A percentile compares a stretch with the other conserved stretches of the same genome.
These are phyloP conservation scores for Drosophila affinis DNA, from an alignment of 2,888 invertebrate species.

Conservation along the genomic window DNA sequence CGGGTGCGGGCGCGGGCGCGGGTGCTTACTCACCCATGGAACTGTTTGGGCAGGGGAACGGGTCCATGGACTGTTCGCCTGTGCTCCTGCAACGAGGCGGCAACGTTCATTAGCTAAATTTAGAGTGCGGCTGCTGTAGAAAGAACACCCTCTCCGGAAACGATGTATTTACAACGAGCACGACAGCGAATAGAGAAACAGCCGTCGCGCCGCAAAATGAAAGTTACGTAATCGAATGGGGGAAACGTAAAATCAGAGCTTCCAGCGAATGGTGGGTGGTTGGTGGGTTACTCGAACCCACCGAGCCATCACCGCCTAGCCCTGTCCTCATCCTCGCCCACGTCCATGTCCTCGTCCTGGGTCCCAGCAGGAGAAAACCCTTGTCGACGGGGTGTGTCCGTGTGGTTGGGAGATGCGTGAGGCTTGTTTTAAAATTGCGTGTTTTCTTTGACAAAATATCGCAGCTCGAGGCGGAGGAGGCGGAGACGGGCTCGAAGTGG, in stretches of 20 bases:
- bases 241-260: slow-evolving; percentile 66
- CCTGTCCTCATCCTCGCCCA: neutral
- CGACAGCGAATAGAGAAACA: slow-evolving; percentile 2
- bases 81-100: slow-evolving; percentile 29
- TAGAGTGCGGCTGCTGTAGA: slow-evolving; percentile 73
- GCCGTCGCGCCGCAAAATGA: slow-evolving; percentile 25
- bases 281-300: slow-evolving; percentile 27
- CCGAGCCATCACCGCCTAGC: slow-evolving; percentile 15
- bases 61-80: slow-evolving; percentile 20
- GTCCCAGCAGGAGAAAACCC: slow-evolving; percentile 15
- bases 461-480: slow-evolving; percentile 1
- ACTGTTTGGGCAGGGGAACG: slow-evolving; percentile 11
- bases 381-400: slow-evolving; percentile 35
- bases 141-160: slow-evolving; percentile 55
- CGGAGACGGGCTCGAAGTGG: neutral
- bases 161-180: slow-evolving; percentile 63
- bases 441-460: slow-evolving; percentile 43
- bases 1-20: slow-evolving; percentile 18
- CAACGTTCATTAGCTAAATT: slow-evolving; percentile 77
- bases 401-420: slow-evolving; percentile 59
- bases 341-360: slow-evolving; percentile 11
- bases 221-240: slow-evolving; percentile 76
- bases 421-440: slow-evolving; percentile 81
- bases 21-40: slow-evolving; percentile 18
- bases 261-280: slow-evolving; percentile 16